phyloP scores from a whole-genome alignment of 2,888 invertebrate species.

The Spisula subtruncata region DNA sequence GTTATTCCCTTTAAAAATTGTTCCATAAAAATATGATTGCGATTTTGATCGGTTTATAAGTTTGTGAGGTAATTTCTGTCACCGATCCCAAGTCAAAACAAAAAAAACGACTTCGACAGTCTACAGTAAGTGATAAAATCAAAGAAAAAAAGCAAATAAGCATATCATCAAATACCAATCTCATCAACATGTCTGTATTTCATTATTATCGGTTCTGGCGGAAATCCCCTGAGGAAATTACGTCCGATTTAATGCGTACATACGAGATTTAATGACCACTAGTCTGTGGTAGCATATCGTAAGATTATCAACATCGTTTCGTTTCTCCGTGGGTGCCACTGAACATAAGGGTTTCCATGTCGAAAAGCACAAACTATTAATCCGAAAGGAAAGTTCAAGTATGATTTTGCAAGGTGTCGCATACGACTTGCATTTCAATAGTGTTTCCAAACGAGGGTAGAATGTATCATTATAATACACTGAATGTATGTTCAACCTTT shows the following conservation, averaged over 20 bases:
- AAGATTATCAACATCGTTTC: too few relatives aligned
- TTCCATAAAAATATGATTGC: background rate
- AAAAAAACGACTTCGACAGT: background rate
- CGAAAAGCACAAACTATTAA: too few relatives aligned
- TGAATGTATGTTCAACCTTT: too few relatives aligned
- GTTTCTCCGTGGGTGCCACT: too few relatives aligned
- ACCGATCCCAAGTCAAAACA: background rate
- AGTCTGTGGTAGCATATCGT: background rate
- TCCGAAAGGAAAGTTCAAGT: too few relatives aligned
- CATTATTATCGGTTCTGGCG: background rate
- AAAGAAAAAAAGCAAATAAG: background rate
- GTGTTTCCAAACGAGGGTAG: too few relatives aligned
- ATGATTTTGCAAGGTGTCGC: too few relatives aligned
- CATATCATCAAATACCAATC: background rate
- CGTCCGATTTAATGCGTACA: background rate
- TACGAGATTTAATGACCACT: conserved; percentile 1
- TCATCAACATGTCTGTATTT: background rate
- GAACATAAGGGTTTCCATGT: too few relatives aligned
- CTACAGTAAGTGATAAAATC: background rate
- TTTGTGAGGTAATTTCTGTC: background rate
- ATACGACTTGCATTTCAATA: too few relatives aligned
- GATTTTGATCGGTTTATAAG: background rate
- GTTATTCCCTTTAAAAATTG: background rate
- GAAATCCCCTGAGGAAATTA: background rate
- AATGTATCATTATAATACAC: too few relatives aligned